Conservation (phyloP, 2,888 invertebrate species). For the Leptinotarsa rubiginosa region DNA sequence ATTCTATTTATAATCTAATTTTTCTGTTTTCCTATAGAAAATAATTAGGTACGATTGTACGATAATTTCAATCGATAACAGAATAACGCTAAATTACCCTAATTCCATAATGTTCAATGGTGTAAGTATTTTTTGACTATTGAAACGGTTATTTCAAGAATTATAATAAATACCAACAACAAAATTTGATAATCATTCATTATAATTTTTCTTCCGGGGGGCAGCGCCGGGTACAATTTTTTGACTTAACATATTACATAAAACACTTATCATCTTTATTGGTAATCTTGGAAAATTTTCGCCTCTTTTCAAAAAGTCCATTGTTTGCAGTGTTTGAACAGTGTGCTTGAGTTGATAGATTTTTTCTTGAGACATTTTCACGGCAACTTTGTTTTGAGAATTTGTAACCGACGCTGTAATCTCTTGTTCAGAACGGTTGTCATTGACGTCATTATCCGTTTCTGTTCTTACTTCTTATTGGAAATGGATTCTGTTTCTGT, state of each 20-base stretch:
- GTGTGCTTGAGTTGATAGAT: not conserved
- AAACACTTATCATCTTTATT: constrained; percentile 30
- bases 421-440: constrained; percentile 27
- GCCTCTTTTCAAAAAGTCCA: constrained; percentile 29
- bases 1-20: too few relatives aligned
- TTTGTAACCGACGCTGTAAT: constrained; percentile 25
- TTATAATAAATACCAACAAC: too few relatives aligned
- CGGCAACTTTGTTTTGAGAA: constrained; percentile 24
- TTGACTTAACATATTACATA: not conserved
- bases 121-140: too few relatives aligned
- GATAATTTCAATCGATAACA: too few relatives aligned
- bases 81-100: too few relatives aligned
- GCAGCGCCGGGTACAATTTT: too few relatives aligned
- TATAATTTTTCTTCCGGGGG: too few relatives aligned
- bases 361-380: constrained; percentile 4
- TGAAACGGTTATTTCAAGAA: too few relatives aligned
- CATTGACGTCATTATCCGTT: constrained; percentile 16
- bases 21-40: too few relatives aligned
- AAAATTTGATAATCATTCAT: too few relatives aligned
- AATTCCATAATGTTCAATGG: too few relatives aligned
- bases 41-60: too few relatives aligned
- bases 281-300: constrained; percentile 19
- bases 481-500: constrained; percentile 30
- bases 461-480: constrained; percentile 23
- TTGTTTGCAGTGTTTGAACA: constrained; percentile 28